Evolutionary conservation across 2,888 invertebrate genomes (phyloP).

Genomic region (Cantharis flavilabris): DNA sequence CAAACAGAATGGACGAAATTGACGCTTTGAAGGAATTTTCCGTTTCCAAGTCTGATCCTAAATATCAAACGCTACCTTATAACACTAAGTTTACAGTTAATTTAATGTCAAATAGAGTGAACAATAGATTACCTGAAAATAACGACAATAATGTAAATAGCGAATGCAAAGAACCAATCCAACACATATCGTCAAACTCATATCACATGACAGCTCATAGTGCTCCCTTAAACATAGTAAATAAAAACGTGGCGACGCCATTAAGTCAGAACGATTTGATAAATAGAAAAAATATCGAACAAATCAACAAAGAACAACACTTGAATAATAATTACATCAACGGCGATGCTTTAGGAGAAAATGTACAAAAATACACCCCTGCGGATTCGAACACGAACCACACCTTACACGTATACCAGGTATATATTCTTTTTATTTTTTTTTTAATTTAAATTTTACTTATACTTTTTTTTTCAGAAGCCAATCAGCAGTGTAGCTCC

Average conservation of each 20-base stretch:
- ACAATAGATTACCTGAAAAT: conserved; percentile 25
- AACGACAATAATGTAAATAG: conserved; percentile 32
- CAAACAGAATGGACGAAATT: conserved; percentile 41
- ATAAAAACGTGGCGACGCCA: conserved; percentile 69
- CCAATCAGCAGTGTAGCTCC: conserved; percentile 88
- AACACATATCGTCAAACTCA: conserved; percentile 40
- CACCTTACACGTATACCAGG: background rate
- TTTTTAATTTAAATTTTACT: conserved; percentile 37
- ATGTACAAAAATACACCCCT: background rate
- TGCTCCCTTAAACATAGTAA: conserved; percentile 62
- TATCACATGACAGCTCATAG: conserved; percentile 62
- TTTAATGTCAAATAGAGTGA: conserved; percentile 54
- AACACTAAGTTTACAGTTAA: conserved; percentile 81
- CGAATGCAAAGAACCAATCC: conserved; percentile 31
- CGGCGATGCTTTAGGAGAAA: conserved; percentile 3
- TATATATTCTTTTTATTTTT: background rate
- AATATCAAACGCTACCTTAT: conserved; percentile 90
- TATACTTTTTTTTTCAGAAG: conserved; percentile 63
- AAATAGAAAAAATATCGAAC: conserved; percentile 15
- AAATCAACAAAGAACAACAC: conserved; percentile 14
- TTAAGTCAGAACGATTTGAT: conserved; percentile 58
- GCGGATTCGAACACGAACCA: conserved; percentile 5
- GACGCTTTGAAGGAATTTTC: conserved; percentile 71
- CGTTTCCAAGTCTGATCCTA: conserved; percentile 84
- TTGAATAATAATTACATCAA: background rate